phyloP scores from a whole-genome alignment of 2,113 vertebrate species.

The Platichthys stellatus region DNA sequence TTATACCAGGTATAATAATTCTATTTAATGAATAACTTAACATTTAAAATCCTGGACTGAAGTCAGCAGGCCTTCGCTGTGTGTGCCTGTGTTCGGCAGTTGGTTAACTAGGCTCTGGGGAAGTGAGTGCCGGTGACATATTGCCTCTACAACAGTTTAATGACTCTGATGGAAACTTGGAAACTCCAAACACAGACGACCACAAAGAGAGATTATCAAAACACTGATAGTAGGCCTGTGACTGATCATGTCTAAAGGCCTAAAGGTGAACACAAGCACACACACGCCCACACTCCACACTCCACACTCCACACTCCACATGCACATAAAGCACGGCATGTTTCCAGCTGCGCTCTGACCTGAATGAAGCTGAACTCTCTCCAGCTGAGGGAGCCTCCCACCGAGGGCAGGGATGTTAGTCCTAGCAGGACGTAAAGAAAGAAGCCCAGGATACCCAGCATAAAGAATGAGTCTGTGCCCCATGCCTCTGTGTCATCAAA shows the following conservation, averaged over 20 bases:
- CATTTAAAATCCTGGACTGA: constrained; percentile 74
- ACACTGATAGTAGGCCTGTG: constrained; percentile 32
- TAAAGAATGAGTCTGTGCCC: constrained; percentile 84
- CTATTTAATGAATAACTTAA: constrained; percentile 84
- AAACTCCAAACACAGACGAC: constrained; percentile 40
- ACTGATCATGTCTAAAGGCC: constrained; percentile 21
- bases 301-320: background rate
- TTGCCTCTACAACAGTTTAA: constrained; percentile 63
- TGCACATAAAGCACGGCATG: constrained; percentile 11
- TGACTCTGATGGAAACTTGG: constrained; percentile 51
- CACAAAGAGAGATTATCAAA: constrained; percentile 27
- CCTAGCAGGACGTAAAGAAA: constrained; percentile 90
- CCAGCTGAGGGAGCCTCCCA: constrained; percentile 93
- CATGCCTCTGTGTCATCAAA: constrained; percentile 81
- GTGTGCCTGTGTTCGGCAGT: constrained; percentile 40
- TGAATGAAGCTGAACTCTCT: constrained; percentile 89
- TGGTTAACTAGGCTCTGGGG: constrained; percentile 65
- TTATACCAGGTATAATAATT: constrained; percentile 75
- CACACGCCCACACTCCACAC: background rate
- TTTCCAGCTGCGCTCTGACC: constrained; percentile 56
- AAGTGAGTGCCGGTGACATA: constrained; percentile 51
- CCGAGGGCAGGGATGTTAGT: constrained; percentile 93
- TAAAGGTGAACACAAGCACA: constrained; percentile 30
- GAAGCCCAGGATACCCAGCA: constrained; percentile 90
- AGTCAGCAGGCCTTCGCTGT: constrained; percentile 50